These are phyloP conservation scores for Nibea albiflora DNA, from an alignment of 2,113 vertebrate species.

Conservation along the genomic window DNA sequence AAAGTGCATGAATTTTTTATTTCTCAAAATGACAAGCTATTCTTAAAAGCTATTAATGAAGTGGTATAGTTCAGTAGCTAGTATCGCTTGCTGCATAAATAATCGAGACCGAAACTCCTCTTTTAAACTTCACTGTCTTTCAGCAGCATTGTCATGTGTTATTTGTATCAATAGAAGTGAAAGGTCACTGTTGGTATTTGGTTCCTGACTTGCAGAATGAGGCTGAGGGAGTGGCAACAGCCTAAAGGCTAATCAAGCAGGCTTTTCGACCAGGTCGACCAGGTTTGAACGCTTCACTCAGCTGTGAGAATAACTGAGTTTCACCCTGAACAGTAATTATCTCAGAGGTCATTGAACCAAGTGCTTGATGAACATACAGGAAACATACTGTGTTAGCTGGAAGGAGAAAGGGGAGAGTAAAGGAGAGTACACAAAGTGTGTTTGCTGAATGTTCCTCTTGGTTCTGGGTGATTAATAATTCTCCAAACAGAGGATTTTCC, in stretches of 20 bases:
- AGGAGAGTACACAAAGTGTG: neutral
- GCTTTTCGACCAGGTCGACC: neutral
- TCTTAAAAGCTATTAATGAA: neutral
- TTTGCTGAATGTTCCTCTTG: neutral
- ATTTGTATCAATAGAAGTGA: neutral
- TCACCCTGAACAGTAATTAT: conserved; percentile 12
- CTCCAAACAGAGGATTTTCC: neutral
- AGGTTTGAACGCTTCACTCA: conserved; percentile 13
- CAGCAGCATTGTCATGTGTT: neutral
- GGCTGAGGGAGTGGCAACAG: neutral
- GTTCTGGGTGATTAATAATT: neutral
- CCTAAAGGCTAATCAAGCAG: conserved; percentile 3
- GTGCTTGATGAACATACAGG: neutral
- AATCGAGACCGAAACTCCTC: neutral
- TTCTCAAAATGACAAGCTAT: neutral
- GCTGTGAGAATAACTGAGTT: neutral
- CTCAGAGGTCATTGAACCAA: neutral
- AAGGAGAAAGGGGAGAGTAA: neutral
- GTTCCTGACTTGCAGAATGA: conserved; percentile 4
- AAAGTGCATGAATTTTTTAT: neutral
- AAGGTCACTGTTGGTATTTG: conserved; percentile 3
- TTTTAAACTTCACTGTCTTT: neutral
- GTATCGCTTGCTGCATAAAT: neutral
- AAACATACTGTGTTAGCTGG: neutral
- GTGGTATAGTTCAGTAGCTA: neutral